A percentile compares a stretch with the other conserved stretches of the same genome.
phyloP scores from a whole-genome alignment of 2,113 vertebrate species.

The Hucho hucho region DNA sequence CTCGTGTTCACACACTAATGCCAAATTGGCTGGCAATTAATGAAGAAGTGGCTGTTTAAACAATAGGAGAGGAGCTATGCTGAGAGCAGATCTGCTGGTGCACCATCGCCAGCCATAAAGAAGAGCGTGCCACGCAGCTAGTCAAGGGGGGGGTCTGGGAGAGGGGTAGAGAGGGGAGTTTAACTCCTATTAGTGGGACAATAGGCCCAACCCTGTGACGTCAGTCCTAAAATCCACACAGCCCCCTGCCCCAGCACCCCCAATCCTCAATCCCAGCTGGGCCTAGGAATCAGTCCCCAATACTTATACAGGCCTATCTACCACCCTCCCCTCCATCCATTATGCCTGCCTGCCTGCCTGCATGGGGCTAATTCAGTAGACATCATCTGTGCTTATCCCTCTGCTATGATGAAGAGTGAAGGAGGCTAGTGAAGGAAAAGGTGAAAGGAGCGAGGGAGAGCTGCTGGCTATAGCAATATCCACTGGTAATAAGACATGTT shows the following conservation, averaged over 20 bases:
- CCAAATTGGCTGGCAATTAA: conserved; percentile 39
- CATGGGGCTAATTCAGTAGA: background rate
- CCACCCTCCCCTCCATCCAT: background rate
- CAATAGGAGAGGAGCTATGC: conserved; percentile 30
- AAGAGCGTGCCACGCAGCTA: conserved; percentile 25
- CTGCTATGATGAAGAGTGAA: background rate
- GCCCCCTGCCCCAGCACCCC: conserved; percentile 3
- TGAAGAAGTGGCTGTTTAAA: conserved; percentile 45
- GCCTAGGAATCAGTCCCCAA: conserved; percentile 4
- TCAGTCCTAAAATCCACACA: background rate
- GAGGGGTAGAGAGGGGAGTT: conserved; percentile 35
- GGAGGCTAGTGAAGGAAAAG: background rate
- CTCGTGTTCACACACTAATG: conserved; percentile 30
- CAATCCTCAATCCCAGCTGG: conserved; percentile 19
- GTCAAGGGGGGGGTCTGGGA: conserved; percentile 18
- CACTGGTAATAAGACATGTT: no score
- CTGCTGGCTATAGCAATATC: no score
- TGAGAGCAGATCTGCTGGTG: background rate
- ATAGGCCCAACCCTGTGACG: conserved; percentile 23
- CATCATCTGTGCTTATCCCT: conserved; percentile 1
- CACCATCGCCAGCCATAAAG: conserved; percentile 19
- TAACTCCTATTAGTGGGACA: conserved; percentile 60
- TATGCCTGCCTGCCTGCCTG: conserved; percentile 10
- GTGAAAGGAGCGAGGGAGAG: background rate
- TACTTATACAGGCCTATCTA: background rate